Evolutionary conservation across 2,888 invertebrate species (phyloP), one percentile per base, ranked within the genome.

Genomic region (Tetranychus truncatus): DNA sequence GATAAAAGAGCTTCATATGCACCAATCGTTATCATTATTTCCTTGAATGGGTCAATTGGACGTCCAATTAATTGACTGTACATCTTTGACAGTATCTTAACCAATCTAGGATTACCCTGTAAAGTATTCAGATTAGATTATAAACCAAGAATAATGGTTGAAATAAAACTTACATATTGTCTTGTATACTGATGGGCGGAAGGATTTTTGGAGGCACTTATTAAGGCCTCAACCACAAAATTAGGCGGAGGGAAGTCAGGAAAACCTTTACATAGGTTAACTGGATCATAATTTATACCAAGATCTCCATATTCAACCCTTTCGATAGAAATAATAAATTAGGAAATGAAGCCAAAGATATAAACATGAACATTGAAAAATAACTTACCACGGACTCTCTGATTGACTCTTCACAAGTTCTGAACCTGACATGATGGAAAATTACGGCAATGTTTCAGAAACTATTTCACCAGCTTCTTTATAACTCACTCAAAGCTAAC

Each of bases 1-100:
- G 89, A 88, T 84, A 89, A 97, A 0, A 99, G 84, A 0, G 95
- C 91, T 82, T 95, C 94, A 81, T 97, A 99, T 1, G 97, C 99
- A 7, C 99, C 99, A 66, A 87, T 86, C 0, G 95, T 92, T 2
- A 97, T 89, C 55, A 97, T 81, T 71, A 99, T 86, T 83, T 99
- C 95, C 76, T 87, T 90, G 79, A 88, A 85, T 0, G 93, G 88
- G 84, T 97, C 88, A n/a, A 99, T 86, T 75, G 88, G 83, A 74
- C 88, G 86, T 2, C 87, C 87, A 73, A 92, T 83, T 24, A 95
- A 82, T 72, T 89, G 88, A 0, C 91, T 90, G 83, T 95, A 99
- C 4, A 97, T 83, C 81, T 91, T 90, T 0, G 90, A 84, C 55
- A 99, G 81, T 1, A 88, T 91, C 79, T 90, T 88, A 0, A 97